Base-by-base conservation (phyloP, 2,113 vertebrate genomes). In the Bubo blakistoni region DNA sequence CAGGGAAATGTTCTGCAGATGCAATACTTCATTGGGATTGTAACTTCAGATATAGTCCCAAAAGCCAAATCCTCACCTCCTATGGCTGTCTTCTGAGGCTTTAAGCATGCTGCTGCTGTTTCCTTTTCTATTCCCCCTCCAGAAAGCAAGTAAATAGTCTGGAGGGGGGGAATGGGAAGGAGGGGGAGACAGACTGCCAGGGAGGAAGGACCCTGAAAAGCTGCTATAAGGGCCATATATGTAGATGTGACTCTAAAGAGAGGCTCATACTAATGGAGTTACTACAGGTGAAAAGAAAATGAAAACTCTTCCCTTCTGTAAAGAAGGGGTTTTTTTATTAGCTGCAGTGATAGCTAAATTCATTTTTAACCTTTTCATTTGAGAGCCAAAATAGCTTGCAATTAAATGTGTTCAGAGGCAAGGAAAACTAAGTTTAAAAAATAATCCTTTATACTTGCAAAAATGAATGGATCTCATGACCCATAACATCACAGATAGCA, bases 161-260 rank as follows among this genome's bases (percentile, higher is more conserved):
- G 30, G 32, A 51, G 6, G 7, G 27, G 4, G 7, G 0, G 0
- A 10, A 0, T 27, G 8, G 36, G n/a, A 27, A 42, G 14, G 73
- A 29, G 20, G 9, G 7, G 14, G 34, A 52, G 32, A 20, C 13
- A 40, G 27, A 20, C 17, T 71, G 9, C 22, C 15, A 24, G 49
- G 21, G 26, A 59, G 29, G 10, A 42, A 59, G 40, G 11, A 26
- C 10, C 21, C 13, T 71, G 46, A 34, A 47, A 88, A 51, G 29
- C 59, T 84, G 61, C 19, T 42, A 0, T 9, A 42, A 58, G 44
- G 26, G 10, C 24, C 2, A 0, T 26, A 0, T 10, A 55, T 59
- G 18, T 61, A 88, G 29, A 19, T 49, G 29, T 29, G 40, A 27
- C 30, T 67, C 22, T 52, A 13, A 44, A 87, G 34, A 63, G 57